A percentile compares a stretch with the other conserved stretches of the same genome.
phyloP scores from a whole-genome alignment of 1,140 invertebrate species.

The Megalopta genalis region DNA sequence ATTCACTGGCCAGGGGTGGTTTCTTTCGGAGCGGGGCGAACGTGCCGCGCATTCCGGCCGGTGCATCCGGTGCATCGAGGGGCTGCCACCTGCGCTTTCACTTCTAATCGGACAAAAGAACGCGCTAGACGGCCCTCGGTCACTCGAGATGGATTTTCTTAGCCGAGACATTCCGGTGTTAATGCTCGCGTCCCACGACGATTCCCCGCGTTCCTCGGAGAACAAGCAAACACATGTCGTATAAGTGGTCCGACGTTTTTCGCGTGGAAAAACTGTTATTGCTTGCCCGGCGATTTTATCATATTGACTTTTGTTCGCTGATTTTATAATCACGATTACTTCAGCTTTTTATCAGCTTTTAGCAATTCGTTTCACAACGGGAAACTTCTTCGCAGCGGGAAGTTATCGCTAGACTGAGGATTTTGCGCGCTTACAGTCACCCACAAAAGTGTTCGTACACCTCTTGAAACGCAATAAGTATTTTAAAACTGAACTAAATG shows the following conservation, averaged over 20 bases:
- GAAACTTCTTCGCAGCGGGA: no score
- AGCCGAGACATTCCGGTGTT: slow-evolving; percentile 24
- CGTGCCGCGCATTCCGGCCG: slow-evolving; percentile 31
- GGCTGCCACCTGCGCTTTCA: slow-evolving; percentile 16
- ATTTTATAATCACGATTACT: no score
- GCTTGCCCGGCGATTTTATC: no score
- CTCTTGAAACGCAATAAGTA: no score
- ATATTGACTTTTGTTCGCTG: no score
- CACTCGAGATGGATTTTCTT: slow-evolving; percentile 42
- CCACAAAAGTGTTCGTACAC: no score
- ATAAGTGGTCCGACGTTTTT: background rate
- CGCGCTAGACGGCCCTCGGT: slow-evolving; percentile 7
- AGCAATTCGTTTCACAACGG: no score
- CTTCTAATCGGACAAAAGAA: slow-evolving; percentile 46
- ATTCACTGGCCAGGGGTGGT: background rate
- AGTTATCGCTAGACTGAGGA: no score
- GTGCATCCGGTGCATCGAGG: no score
- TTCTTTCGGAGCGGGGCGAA: slow-evolving; percentile 8
- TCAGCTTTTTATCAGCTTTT: no score
- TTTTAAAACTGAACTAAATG: no score
- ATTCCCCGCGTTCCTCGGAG: slow-evolving; percentile 19
- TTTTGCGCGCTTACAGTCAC: no score
- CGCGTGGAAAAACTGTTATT: background rate
- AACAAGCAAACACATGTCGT: background rate
- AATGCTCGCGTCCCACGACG: background rate